These are phyloP conservation scores for Tenualosa thibaudeaui DNA, from an alignment of 2,797 vertebrate genomes.

Conservation along the genomic window DNA sequence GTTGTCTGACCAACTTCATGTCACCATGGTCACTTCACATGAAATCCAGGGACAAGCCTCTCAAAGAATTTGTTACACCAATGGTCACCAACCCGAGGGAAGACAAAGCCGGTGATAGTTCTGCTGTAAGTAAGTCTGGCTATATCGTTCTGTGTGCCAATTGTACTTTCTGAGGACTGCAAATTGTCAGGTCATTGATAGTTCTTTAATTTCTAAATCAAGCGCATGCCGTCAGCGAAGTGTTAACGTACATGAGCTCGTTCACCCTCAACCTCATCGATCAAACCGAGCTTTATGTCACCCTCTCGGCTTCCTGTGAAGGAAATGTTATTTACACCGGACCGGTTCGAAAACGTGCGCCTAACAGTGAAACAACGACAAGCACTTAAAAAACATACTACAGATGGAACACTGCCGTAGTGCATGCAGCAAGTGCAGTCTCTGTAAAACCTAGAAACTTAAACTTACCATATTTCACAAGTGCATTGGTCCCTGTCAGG, in stretches of 20 bases:
- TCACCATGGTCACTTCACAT: background rate
- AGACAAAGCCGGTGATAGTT: background rate
- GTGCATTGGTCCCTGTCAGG: background rate
- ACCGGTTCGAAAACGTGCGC: background rate
- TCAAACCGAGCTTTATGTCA: background rate
- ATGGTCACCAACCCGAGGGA: background rate
- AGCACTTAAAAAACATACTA: background rate
- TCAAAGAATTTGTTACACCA: constrained; percentile 16
- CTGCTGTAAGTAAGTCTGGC: background rate
- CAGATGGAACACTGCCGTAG: background rate
- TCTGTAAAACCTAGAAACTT: background rate
- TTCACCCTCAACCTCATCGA: background rate
- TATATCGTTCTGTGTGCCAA: background rate
- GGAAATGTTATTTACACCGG: background rate
- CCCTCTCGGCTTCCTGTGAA: background rate
- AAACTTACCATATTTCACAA: constrained; percentile 20
- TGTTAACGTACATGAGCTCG: background rate
- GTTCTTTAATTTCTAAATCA: background rate
- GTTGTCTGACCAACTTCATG: background rate
- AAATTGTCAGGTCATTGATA: background rate
- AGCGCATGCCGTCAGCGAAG: background rate
- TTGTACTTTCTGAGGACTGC: background rate
- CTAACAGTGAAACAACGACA: background rate
- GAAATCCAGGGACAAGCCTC: background rate
- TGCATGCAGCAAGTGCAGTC: background rate